Conservation (phyloP, 2,888 invertebrate species). For the Elmis aenea region DNA sequence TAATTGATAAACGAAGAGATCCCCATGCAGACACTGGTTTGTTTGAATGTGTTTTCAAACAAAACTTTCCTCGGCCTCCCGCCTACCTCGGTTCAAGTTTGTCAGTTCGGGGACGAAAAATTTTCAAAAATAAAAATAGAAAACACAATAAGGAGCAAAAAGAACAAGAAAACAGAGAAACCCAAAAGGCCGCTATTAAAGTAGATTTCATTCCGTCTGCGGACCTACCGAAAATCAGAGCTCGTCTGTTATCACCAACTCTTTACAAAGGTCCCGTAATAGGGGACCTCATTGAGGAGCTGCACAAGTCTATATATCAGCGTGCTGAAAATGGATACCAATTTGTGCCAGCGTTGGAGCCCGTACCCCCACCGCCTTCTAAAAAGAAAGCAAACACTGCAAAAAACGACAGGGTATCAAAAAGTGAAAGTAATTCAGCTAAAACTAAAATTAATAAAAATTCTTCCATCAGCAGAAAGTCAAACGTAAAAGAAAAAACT, state of each 20-base stretch:
- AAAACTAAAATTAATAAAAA: constrained; percentile 33
- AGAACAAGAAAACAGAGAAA: constrained; percentile 41
- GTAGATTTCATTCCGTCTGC: constrained; percentile 6
- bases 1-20: constrained; percentile 67
- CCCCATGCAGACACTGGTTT: constrained; percentile 73
- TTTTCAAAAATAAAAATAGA: constrained; percentile 47
- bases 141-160: constrained; percentile 19
- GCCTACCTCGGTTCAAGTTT: constrained; percentile 74
- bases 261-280: constrained; percentile 62
- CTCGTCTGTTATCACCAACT: constrained; percentile 39
- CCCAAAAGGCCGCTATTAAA: constrained; percentile 29
- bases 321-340: constrained; percentile 33
- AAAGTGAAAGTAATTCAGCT: constrained; percentile 24
- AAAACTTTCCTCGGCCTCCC: constrained; percentile 70
- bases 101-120: constrained; percentile 61
- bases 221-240: constrained; percentile 27
- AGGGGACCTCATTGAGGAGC: constrained; percentile 62
- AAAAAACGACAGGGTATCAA: constrained; percentile 37
- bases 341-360: constrained; percentile 10
- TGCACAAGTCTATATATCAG: constrained; percentile 49
- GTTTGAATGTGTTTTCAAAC: constrained; percentile 76
- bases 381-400: constrained; percentile 14
- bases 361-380: constrained; percentile 4
- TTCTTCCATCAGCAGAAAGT: constrained; percentile 39
- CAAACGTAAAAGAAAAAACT: constrained; percentile 37